Conservation (phyloP, 2,113 vertebrate genomes). For the Tragelaphus strepsiceros region DNA sequence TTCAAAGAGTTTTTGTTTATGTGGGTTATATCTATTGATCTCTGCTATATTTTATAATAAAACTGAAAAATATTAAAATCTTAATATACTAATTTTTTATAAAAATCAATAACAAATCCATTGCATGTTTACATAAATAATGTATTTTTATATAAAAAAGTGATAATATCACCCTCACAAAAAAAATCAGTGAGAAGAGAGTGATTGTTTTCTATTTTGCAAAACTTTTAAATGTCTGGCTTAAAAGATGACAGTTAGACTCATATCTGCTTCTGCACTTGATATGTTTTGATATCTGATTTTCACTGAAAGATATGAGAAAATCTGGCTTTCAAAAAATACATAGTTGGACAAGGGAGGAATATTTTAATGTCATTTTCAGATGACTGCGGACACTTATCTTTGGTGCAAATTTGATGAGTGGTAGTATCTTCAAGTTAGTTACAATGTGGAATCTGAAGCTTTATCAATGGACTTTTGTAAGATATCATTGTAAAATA, state of each 20-base stretch:
- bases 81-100: neutral
- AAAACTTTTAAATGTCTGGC: neutral
- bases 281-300: neutral
- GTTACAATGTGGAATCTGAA: neutral
- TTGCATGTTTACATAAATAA: neutral
- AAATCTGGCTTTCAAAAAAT: neutral
- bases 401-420: neutral
- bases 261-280: neutral
- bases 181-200: neutral
- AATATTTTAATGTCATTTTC: neutral
- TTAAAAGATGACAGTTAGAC: slow-evolving; percentile 9
- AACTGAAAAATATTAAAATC: neutral
- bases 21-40: neutral
- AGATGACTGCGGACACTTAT: neutral
- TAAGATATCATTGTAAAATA: neutral
- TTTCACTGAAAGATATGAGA: neutral
- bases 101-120: neutral
- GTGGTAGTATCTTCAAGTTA: neutral
- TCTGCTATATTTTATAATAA: neutral
- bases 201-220: neutral
- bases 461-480: neutral
- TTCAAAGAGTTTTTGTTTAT: neutral
- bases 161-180: neutral
- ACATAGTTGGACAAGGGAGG: neutral
- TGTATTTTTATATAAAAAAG: neutral